Base-by-base conservation (phyloP, 2,113 vertebrate genomes). In the Peromyscus polionotus region DNA sequence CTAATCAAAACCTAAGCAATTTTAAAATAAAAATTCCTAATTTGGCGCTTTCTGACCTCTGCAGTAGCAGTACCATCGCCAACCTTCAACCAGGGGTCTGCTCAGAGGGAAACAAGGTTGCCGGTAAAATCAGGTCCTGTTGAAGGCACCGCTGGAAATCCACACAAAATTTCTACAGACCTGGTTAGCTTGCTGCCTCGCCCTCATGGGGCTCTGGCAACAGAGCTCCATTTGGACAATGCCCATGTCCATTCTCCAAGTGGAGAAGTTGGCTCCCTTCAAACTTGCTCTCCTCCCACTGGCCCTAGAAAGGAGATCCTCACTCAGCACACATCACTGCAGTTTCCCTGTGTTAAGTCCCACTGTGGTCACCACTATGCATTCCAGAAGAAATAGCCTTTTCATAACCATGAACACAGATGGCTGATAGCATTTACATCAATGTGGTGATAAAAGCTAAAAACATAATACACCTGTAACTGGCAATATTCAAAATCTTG, bases 341-440 rank as follows among this genome's bases (percentile, higher is more conserved):
- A 1, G 31, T n/a, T 39, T 54, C 67, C 3, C 11, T 9, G 0
- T 0, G 1, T 11, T 19, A 7, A 33, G 14, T 5, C 2, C 24
- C 9, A 1, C 3, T 3, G 45, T 9, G 20, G 33, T 22, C 4
- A 39, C 17, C 10, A 3, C 0, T 1, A 4, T 54, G 11, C 8
- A 84, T n/a, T 57, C 5, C 4, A 1, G 33, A 80, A n/a, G 16
- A 6, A 45, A 5, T 0, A 0, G 1, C 2, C 26, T n/a, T 51
- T 42, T 17, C 59, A 63, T 6, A 2, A 48, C 31, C 67, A 24
- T 36, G 8, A 36, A 22, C 19, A 45, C 2, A 28, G 42, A 4
- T 42, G 33, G 2, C 72, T 24, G 17, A 24, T 36, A 36, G 8
- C 5, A 3, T 24, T 33, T 80, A 72, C 76, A 77, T 5, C 14